A percentile compares a stretch with the other conserved stretches of the same genome.
Evolutionary conservation across 2,113 vertebrate species (phyloP).

Genomic region (Xiphophorus couchianus): DNA sequence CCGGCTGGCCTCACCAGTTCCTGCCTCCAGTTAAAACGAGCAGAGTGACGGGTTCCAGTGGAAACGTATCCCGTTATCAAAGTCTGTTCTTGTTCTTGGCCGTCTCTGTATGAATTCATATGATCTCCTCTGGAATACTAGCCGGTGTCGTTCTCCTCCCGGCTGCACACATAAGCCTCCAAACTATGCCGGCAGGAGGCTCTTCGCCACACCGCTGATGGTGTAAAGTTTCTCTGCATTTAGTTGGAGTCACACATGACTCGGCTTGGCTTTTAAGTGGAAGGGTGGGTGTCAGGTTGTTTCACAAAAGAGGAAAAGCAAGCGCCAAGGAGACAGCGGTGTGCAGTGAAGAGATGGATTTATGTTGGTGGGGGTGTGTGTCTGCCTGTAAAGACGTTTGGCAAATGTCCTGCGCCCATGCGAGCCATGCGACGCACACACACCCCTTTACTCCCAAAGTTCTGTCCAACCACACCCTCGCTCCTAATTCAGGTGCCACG

Average conservation of each 20-base stretch:
- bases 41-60: not conserved
- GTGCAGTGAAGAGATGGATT: conserved; percentile 7
- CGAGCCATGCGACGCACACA: conserved; percentile 13
- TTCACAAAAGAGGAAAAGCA: conserved; percentile 28
- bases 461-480: conserved; percentile 18
- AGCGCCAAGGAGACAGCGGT: conserved; percentile 30
- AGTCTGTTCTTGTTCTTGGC: conserved; percentile 15
- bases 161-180: conserved; percentile 5
- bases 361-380: conserved; percentile 24
- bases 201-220: conserved; percentile 41
- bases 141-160: not conserved
- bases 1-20: not conserved
- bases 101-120: conserved; percentile 34
- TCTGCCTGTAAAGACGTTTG: conserved; percentile 20
- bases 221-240: conserved; percentile 75
- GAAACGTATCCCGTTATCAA: not conserved
- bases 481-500: conserved; percentile 48
- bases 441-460: conserved; percentile 21
- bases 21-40: not conserved
- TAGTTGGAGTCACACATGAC: conserved; percentile 65
- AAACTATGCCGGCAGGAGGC: conserved; percentile 16
- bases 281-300: conserved; percentile 63
- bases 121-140: conserved; percentile 31
- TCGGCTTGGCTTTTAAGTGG: conserved; percentile 45
- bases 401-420: conserved; percentile 15